Evolutionary conservation across 2,797 vertebrate species (phyloP), one percentile per base, ranked within the genome.

Genomic region (Periparus ater): DNA sequence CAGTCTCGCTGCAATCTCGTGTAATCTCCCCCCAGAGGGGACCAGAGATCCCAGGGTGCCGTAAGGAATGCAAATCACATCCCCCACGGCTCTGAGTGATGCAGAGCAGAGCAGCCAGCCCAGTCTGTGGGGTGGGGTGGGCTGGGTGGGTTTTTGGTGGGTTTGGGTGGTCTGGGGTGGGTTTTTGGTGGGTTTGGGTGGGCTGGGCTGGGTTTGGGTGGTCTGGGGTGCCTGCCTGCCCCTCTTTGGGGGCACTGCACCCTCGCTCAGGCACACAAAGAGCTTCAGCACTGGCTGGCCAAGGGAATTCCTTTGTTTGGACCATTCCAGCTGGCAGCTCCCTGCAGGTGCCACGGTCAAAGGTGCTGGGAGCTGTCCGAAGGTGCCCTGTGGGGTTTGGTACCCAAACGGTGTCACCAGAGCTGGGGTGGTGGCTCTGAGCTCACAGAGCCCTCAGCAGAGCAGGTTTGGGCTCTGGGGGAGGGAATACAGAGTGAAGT

Each of bases 51-150:
- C 90, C 93, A 53, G 2, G 16, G 65, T 17, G 92, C 78, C 40
- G 62, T 25, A 22, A 38, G 45, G 88, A 86, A 96, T 95, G 92
- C 91, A 92, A 93, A 95, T 93, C 84, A 47, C 71, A 40, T 91
- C 90, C 67, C 36, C 1, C 13, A 9, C 4, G 45, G 50, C 4
- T 66, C 8, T 95, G 90, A 89, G 77, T 85, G 58, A 87, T 29
- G 83, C 77, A 92, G 89, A 40, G 5, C 9, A 51, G 84, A 93
- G 88, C 89, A 95, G 83, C 27, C 82, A 57, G 38, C 38, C 10
- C 10, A 38, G 38, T 38, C 38, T 38, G 38, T 38, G 38, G 38
- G 38, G n/a, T 82, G 79, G 23, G 40, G 9, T 26, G 47, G 44
- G 50, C 1, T 54, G 67, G 25, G 48, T 3, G 27, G 25, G 25